Base-by-base conservation (phyloP, 2,113 vertebrate genomes). In the Cygnus atratus region DNA sequence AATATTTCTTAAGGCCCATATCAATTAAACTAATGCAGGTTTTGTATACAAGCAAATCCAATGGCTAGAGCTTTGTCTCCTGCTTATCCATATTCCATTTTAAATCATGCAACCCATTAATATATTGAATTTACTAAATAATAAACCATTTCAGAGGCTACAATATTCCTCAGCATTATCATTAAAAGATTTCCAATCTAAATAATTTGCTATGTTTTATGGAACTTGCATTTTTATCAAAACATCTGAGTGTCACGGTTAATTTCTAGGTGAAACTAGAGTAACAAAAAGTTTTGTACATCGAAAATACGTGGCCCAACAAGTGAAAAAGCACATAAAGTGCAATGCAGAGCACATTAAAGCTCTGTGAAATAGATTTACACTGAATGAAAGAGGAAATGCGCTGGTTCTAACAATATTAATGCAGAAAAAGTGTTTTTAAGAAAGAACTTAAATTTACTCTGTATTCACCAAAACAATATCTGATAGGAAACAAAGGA, bases 341-440 rank as follows among this genome's bases (percentile, higher is more conserved):
- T 94, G 80, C 90, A 72, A 57, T n/a, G 48, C 73, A 84, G 86
- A 92, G 39, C 80, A 73, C 86, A 68, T 65, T 52, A 88, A 84
- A 96, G 61, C 61, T 87, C 79, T 18, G 28, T 28, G 19, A 41
- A 22, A 13, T 70, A 71, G 59, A 81, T 87, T 93, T 95, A 91
- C 41, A 77, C 20, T 19, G 15, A 90, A 29, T 43, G 25, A 70
- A 93, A 90, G 33, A 81, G 11, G 9, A 92, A 84, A 93, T 48
- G 24, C n/a, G 82, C 43, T 77, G 25, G 9, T 81, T 92, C 65
- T 48, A 74, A 90, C 84, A 88, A 80, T 11, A 77, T 0, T 21
- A 58, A 73, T n/a, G 52, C 33, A 54, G 41, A 74, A 83, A 83
- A 63, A 81, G 12, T 18, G 6, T 4, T 24, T 65, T 57, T 33